A percentile compares a stretch with the other conserved stretches of the same genome.
phyloP scores from a whole-genome alignment of 2,797 vertebrate genomes.

The Sardinella longiceps region DNA sequence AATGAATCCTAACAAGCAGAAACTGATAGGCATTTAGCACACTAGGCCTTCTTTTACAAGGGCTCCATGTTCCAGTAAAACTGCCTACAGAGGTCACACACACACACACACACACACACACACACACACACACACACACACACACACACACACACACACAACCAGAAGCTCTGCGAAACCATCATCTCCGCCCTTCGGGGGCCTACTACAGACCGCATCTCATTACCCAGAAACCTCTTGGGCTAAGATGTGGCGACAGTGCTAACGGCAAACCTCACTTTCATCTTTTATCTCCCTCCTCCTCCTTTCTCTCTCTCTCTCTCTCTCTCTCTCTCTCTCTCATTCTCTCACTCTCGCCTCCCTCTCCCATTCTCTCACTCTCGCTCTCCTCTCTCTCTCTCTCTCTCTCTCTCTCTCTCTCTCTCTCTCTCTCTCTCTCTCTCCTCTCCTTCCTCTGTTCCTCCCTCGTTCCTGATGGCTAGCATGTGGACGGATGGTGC shows the following conservation, averaged over 20 bases:
- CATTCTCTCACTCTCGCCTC: not conserved
- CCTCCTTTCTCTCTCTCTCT: not conserved
- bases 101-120: slow-evolving; percentile 10
- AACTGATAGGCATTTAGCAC: not conserved
- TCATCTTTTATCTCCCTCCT: slow-evolving; percentile 17
- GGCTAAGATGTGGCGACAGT: slow-evolving; percentile 10
- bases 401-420: not conserved
- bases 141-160: not conserved
- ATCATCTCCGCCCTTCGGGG: not conserved
- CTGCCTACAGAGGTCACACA: not conserved
- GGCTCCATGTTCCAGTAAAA: not conserved
- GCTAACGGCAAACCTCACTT: not conserved
- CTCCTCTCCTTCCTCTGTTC: slow-evolving; percentile 35
- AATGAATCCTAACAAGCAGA: not conserved
- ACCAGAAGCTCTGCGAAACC: slow-evolving; percentile 5
- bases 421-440: not conserved
- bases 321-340: too few relatives aligned
- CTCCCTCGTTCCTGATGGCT: slow-evolving; percentile 40
- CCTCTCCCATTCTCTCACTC: not conserved
- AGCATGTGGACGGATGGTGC: slow-evolving; percentile 48
- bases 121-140: slow-evolving; percentile 17
- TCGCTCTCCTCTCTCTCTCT: not conserved
- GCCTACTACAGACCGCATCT: slow-evolving; percentile 5
- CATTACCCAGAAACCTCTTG: slow-evolving; percentile 9
- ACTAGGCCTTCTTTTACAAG: not conserved